phyloP scores from a whole-genome alignment of 1,140 invertebrate genomes.

The Mylabris phalerata region DNA sequence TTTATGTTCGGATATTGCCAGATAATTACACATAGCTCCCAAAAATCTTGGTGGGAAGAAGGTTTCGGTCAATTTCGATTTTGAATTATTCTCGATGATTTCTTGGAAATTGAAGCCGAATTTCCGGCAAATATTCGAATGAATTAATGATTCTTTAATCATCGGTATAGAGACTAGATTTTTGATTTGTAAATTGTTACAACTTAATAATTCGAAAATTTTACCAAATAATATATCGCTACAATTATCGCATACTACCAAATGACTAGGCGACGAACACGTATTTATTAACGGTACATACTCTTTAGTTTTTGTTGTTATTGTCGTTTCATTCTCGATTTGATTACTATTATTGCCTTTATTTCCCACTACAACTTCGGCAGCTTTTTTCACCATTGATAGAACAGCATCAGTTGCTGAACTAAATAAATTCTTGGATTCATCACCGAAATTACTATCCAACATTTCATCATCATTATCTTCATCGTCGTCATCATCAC shows the following conservation, averaged over 20 bases:
- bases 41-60: slow-evolving; percentile 60
- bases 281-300: slow-evolving; percentile 34
- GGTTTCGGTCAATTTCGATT: slow-evolving; percentile 28
- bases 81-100: slow-evolving; percentile 1
- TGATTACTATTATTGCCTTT: slow-evolving; percentile 49
- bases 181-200: slow-evolving; percentile 49
- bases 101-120: slow-evolving; percentile 55
- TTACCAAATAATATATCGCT: slow-evolving; percentile 56
- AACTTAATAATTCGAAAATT: slow-evolving; percentile 61
- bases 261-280: slow-evolving; percentile 59
- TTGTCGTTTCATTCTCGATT: slow-evolving; percentile 29
- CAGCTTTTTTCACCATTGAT: slow-evolving; percentile 82
- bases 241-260: slow-evolving; percentile 63
- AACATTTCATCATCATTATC: slow-evolving; percentile 46
- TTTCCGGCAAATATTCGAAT: slow-evolving; percentile 48
- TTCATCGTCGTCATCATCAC: slow-evolving; percentile 57
- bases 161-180: slow-evolving; percentile 49
- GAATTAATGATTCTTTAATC: slow-evolving; percentile 49
- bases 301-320: slow-evolving; percentile 14
- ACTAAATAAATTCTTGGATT: slow-evolving; percentile 65
- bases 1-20: slow-evolving; percentile 59
- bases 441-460: slow-evolving; percentile 43
- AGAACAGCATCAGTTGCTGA: slow-evolving; percentile 79
- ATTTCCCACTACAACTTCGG: slow-evolving; percentile 70
- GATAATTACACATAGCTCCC: slow-evolving; percentile 67